Evolutionary conservation across 2,888 invertebrate genomes (phyloP).

Genomic region (Galeopsomyia nigrocyanea): DNA sequence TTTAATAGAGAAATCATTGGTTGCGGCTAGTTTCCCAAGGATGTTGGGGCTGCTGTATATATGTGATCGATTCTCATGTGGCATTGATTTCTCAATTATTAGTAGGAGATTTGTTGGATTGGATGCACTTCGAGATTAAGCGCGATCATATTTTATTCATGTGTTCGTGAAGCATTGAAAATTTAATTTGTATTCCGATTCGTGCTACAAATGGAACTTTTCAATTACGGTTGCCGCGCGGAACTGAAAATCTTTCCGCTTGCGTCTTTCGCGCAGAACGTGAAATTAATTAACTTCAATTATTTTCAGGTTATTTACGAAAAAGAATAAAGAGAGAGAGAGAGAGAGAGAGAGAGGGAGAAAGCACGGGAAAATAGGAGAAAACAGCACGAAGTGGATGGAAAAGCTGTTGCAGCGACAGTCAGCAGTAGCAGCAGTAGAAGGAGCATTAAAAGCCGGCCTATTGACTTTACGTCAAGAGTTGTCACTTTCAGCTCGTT

Average conservation of each 20-base stretch:
- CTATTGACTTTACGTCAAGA: constrained; percentile 40
- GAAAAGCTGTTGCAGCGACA: background rate
- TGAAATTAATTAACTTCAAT: too few species aligned
- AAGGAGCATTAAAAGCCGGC: constrained; percentile 19
- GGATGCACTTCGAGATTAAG: background rate
- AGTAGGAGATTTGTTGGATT: background rate
- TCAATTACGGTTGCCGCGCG: too few species aligned
- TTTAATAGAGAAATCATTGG: constrained; percentile 3
- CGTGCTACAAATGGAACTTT: too few species aligned
- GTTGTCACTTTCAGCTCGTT: constrained; percentile 42
- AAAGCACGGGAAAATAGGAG: background rate
- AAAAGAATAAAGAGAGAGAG: background rate
- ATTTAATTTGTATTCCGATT: too few species aligned
- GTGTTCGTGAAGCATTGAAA: too few species aligned
- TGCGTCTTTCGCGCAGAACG: too few species aligned
- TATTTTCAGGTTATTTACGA: too few species aligned
- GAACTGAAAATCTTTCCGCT: too few species aligned
- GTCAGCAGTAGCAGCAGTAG: too few species aligned
- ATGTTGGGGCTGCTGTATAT: background rate
- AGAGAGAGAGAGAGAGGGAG: background rate
- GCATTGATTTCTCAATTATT: background rate
- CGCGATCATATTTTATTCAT: too few species aligned
- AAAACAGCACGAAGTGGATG: background rate
- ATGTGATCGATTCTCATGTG: constrained; percentile 1
- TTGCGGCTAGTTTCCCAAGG: background rate